Base-by-base conservation (phyloP, 2,797 vertebrate species). In the Xiphorhynchus erythropygius region DNA sequence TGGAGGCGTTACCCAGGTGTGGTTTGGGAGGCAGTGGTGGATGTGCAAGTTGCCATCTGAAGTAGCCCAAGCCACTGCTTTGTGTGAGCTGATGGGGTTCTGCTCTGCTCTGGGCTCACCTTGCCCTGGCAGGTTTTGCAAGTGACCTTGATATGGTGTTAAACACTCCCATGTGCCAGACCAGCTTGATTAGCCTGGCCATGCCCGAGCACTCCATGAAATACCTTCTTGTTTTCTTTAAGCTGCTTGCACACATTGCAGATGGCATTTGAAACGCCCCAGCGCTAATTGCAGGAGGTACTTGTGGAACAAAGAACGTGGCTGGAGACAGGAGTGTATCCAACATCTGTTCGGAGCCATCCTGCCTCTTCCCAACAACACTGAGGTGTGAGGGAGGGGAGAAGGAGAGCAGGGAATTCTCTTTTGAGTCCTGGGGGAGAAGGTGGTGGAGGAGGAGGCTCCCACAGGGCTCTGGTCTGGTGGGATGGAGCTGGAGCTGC, bases 151-250 rank as follows among this genome's bases (percentile, higher is more conserved):
- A 11, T 75, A 12, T 5, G 59, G 63, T 70, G 30, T 93, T 73
- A 89, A 74, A 39, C 44, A 4, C 33, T 68, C 47, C 63, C 1
- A 3, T 74, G 11, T 42, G 60, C 84, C 78, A 56, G 88, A 53
- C 37, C 78, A 89, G 70, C 83, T 70, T 18, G 52, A 69, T 94
- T 76, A 82, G 90, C 35, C 89, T 83, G 64, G 44, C 84, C n/a
- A 1, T 78, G 83, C 93, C 65, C 30, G 28, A 93, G 85, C 77
- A 41, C 57, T 59, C 8, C 2, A 35, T 88, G 74, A 93, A 96
- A 94, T 84, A 49, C 86, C 41, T 90, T 65, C 90, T 92, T 96
- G 81, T 94, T 95, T 89, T 57, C 84, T 76, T 84, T 93, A 92
- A 94, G 92, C 94, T 68, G 93, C 89, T 94, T 80, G 93, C 86